phyloP scores from a whole-genome alignment of 2,113 vertebrate species.

The Cnemophilus loriae region DNA sequence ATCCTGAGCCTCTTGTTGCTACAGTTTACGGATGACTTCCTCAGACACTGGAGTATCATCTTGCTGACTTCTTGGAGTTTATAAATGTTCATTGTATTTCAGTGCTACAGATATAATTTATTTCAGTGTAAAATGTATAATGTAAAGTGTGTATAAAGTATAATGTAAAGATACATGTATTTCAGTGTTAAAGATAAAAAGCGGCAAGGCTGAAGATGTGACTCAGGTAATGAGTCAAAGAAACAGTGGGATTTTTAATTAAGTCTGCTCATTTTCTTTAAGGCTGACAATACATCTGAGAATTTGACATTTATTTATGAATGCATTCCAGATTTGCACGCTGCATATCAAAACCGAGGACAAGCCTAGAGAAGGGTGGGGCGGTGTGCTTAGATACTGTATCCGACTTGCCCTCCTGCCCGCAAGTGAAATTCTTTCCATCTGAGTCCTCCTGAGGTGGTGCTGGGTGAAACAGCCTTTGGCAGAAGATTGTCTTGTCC shows the following conservation, averaged over 20 bases:
- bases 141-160: background rate
- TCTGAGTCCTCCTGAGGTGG: slow-evolving; percentile 18
- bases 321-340: slow-evolving; percentile 24
- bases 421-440: slow-evolving; percentile 50
- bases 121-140: background rate
- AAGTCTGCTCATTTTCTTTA: slow-evolving; percentile 19
- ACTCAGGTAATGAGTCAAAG: slow-evolving; percentile 41
- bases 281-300: background rate
- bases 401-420: slow-evolving; percentile 45
- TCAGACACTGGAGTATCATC: background rate
- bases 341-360: background rate
- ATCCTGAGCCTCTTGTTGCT: background rate
- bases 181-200: background rate
- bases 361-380: slow-evolving; percentile 21
- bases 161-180: background rate
- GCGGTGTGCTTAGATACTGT: background rate
- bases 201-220: background rate
- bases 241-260: slow-evolving; percentile 29
- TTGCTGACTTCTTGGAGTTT: background rate
- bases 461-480: background rate
- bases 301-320: slow-evolving; percentile 42
- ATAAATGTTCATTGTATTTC: background rate
- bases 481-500: slow-evolving; percentile 30
- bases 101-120: background rate
- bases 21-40: background rate